A percentile compares a stretch with the other conserved stretches of the same genome.
Evolutionary conservation across 2,888 invertebrate genomes (phyloP).

Genomic region (Epinotia brunnichana): DNA sequence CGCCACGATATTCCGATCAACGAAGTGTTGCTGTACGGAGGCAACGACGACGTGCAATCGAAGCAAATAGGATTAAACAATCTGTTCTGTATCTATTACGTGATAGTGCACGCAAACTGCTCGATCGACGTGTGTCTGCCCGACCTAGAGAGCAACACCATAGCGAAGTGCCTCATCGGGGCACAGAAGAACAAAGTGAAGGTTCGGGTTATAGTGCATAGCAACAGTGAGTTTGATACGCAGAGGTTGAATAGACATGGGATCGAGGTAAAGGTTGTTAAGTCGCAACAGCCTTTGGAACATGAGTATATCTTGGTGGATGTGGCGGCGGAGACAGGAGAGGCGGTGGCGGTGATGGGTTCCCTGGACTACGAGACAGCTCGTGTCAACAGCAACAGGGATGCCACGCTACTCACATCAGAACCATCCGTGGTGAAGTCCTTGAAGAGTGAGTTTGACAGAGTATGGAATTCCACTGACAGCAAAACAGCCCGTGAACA

Average conservation of each 20-base stretch:
- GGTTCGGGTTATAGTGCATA: conserved; percentile 63
- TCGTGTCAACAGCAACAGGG: conserved; percentile 59
- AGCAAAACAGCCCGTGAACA: conserved; percentile 10
- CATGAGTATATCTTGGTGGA: conserved; percentile 71
- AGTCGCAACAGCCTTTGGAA: conserved; percentile 56
- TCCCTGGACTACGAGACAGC: conserved; percentile 61
- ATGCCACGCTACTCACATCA: conserved; percentile 64
- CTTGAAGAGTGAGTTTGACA: conserved; percentile 64
- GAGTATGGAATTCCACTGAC: conserved; percentile 60
- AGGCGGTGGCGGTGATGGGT: conserved; percentile 65
- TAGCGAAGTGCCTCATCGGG: conserved; percentile 60
- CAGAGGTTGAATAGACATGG: conserved; percentile 56
- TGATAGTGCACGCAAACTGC: conserved; percentile 60
- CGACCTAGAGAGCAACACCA: conserved; percentile 59
- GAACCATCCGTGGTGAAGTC: conserved; percentile 56
- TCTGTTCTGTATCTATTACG: conserved; percentile 64
- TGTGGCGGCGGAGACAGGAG: conserved; percentile 48
- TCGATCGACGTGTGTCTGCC: conserved; percentile 68
- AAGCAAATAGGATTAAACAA: conserved; percentile 63
- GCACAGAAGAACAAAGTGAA: conserved; percentile 56
- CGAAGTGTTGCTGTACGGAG: conserved; percentile 68
- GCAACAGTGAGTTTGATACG: conserved; percentile 53
- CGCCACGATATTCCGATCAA: conserved; percentile 55
- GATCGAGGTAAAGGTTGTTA: conserved; percentile 64
- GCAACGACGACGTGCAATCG: conserved; percentile 54